Conservation (phyloP, 2,113 vertebrate genomes). For the Heloderma charlesbogerti region DNA sequence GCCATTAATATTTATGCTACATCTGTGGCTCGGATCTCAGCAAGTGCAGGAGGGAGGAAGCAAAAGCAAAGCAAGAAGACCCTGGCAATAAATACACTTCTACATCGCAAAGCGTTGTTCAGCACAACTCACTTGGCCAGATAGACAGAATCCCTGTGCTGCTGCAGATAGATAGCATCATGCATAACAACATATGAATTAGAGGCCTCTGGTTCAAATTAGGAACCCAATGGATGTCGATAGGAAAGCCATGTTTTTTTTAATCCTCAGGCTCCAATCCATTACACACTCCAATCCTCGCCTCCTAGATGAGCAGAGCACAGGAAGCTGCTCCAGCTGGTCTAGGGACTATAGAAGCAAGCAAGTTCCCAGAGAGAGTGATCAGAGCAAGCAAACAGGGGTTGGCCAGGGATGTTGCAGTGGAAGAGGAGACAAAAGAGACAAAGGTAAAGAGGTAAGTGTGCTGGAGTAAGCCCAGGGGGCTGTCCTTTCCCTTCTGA, state of each 20-base stretch:
- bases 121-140: rapidly evolving
- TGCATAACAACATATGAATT: neutral
- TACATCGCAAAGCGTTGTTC: neutral
- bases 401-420: no score
- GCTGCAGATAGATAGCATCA: no score
- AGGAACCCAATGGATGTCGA: neutral
- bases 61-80: neutral
- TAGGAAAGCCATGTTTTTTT: neutral
- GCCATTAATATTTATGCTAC: neutral
- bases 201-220: neutral
- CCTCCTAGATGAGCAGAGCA: no score
- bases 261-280: neutral
- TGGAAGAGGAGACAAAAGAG: no score
- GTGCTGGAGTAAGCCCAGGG: no score
- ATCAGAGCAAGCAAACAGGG: no score
- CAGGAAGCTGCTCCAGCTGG: no score
- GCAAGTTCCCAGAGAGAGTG: no score
- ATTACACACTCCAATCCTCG: no score
- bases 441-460: no score
- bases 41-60: neutral
- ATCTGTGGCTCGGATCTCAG: slow-evolving; percentile 2
- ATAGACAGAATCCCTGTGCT: neutral
- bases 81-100: neutral
- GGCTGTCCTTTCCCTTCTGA: no score
- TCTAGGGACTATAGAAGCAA: no score